phyloP scores from a whole-genome alignment of 2,888 invertebrate species.

The Pardosa pseudoannulata region DNA sequence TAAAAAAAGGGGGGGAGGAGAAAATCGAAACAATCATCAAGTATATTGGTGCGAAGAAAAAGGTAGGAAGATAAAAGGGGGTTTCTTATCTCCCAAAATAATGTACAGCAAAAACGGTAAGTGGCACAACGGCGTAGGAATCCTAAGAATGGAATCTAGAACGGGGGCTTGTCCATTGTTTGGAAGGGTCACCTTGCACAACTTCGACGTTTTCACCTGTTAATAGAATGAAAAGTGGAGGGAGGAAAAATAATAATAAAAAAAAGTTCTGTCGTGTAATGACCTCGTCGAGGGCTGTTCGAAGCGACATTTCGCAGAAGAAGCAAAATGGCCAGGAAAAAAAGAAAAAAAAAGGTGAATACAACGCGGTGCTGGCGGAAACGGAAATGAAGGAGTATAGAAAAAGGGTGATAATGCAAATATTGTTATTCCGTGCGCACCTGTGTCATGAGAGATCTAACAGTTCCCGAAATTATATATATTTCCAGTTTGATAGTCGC shows the following conservation, averaged over 20 bases:
- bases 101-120: neutral
- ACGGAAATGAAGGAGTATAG: too few species aligned
- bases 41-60: too few species aligned
- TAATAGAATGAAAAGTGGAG: neutral
- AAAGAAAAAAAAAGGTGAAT: neutral
- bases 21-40: too few species aligned
- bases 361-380: neutral
- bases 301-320: neutral
- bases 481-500: too few species aligned
- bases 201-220: neutral
- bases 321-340: neutral
- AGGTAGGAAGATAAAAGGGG: too few species aligned
- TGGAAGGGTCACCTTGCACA: slow-evolving; percentile 48
- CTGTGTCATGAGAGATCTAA: too few species aligned
- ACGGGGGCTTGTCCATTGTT: slow-evolving; percentile 48
- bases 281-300: neutral
- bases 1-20: too few species aligned
- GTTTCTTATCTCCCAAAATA: slow-evolving; percentile 2
- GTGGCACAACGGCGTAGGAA: slow-evolving; percentile 20
- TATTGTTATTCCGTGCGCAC: too few species aligned
- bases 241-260: too few species aligned
- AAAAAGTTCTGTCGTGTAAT: neutral
- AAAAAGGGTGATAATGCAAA: too few species aligned
- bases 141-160: slow-evolving; percentile 59
- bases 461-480: too few species aligned